These are phyloP conservation scores for Turritopsis dohrnii DNA, from an alignment of 30 jellyfish, hydroid and myxozoan genomes.

Conservation along the genomic window DNA sequence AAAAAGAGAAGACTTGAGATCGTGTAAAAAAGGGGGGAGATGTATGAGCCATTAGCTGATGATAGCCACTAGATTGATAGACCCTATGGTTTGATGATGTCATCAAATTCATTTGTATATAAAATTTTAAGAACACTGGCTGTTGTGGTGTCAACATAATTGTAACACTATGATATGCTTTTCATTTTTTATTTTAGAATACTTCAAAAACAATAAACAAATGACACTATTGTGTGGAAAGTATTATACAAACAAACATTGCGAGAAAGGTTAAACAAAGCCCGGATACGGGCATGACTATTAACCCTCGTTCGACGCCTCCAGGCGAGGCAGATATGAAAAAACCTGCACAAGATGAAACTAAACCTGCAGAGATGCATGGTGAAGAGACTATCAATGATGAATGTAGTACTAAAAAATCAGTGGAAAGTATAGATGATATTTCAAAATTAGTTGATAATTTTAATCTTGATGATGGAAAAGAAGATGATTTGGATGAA, in stretches of 20 bases:
- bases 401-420: constrained; percentile 9
- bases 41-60: too few relatives aligned
- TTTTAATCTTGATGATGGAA: constrained; percentile 20
- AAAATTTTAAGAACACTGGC: too few relatives aligned
- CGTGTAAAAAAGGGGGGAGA: too few relatives aligned
- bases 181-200: background rate
- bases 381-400: constrained; percentile 16
- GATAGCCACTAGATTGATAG: too few relatives aligned
- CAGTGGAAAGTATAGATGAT: constrained; percentile 24
- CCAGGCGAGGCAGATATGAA: constrained; percentile 37
- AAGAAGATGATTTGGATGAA: constrained; percentile 58
- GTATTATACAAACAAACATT: constrained; percentile 40
- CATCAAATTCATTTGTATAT: too few relatives aligned
- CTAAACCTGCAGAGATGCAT: background rate
- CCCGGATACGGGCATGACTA: constrained; percentile 96
- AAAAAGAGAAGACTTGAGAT: too few relatives aligned
- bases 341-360: constrained; percentile 23
- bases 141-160: too few relatives aligned
- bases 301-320: constrained; percentile 64
- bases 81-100: too few relatives aligned
- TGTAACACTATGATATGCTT: too few relatives aligned
- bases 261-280: constrained; percentile 89
- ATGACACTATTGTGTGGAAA: constrained; percentile 21
- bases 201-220: background rate
- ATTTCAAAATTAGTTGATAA: constrained; percentile 17